Evolutionary conservation across 2,888 invertebrate species (phyloP).

Genomic region (Melieria crassipennis): DNA sequence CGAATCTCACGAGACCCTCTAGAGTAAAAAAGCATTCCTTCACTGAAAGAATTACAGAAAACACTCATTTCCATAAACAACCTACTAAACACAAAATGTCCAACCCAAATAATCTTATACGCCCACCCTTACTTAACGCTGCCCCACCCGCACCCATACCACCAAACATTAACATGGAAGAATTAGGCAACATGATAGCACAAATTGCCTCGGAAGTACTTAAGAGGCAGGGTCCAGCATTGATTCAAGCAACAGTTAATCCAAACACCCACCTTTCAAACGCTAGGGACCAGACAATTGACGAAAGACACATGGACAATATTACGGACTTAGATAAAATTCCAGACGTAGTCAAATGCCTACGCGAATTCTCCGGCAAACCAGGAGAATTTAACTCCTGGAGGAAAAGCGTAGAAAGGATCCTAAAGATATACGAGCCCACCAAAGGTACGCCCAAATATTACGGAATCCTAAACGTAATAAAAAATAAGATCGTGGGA

Average conservation of each 20-base stretch:
- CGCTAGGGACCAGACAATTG: conserved; percentile 14
- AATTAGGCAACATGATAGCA: background rate
- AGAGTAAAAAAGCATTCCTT: too few species aligned
- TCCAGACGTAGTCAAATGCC: too few species aligned
- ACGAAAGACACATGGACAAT: conserved; percentile 9
- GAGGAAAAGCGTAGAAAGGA: background rate
- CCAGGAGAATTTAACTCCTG: too few species aligned
- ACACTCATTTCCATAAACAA: background rate
- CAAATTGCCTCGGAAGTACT: conserved; percentile 2
- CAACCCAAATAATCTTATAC: background rate
- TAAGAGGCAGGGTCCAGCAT: conserved; percentile 5
- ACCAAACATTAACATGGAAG: conserved; percentile 3
- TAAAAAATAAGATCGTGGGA: conserved; percentile 27
- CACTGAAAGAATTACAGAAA: background rate
- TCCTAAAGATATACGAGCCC: conserved; percentile 27
- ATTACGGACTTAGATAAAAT: conserved; percentile 19
- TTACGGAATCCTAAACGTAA: conserved; percentile 26
- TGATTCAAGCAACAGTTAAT: background rate
- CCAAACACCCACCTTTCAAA: background rate
- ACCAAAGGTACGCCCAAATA: conserved; percentile 30
- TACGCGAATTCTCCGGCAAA: too few species aligned
- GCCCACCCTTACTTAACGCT: background rate
- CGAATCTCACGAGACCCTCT: too few species aligned
- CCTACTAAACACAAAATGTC: background rate
- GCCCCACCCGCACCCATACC: background rate